These are phyloP conservation scores for Augochlora pura DNA, from an alignment of 1,140 invertebrate genomes.

Conservation along the genomic window DNA sequence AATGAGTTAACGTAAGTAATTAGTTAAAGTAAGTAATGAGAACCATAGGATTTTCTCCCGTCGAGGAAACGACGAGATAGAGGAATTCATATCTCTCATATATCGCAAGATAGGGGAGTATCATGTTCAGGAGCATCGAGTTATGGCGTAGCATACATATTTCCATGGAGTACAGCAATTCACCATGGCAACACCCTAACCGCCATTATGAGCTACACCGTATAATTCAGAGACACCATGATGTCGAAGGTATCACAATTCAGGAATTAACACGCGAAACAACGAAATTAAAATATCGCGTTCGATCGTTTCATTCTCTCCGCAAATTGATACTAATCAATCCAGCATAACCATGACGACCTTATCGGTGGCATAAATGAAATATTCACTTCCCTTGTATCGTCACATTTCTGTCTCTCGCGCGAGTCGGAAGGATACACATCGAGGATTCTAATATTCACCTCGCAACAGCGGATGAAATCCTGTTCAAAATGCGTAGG, in stretches of 20 bases:
- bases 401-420: no score
- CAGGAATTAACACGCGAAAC: neutral
- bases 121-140: slow-evolving; percentile 65
- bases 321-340: neutral
- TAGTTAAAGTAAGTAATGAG: no score
- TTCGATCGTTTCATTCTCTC: neutral
- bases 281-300: neutral
- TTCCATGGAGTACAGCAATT: slow-evolving; percentile 60
- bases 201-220: neutral
- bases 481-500: slow-evolving; percentile 73
- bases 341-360: no score
- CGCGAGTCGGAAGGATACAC: neutral
- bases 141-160: slow-evolving; percentile 64
- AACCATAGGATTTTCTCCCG: no score
- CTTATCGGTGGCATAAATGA: neutral
- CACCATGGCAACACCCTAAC: slow-evolving; percentile 27
- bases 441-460: slow-evolving; percentile 40
- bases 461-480: slow-evolving; percentile 66
- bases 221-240: neutral
- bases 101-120: slow-evolving; percentile 72
- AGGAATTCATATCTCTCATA: slow-evolving; percentile 75
- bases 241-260: neutral
- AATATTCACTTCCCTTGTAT: neutral
- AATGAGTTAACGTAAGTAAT: no score
- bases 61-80: slow-evolving; percentile 24